Conservation (phyloP, 2,113 vertebrate species). For the Leptodactylus fuscus region DNA sequence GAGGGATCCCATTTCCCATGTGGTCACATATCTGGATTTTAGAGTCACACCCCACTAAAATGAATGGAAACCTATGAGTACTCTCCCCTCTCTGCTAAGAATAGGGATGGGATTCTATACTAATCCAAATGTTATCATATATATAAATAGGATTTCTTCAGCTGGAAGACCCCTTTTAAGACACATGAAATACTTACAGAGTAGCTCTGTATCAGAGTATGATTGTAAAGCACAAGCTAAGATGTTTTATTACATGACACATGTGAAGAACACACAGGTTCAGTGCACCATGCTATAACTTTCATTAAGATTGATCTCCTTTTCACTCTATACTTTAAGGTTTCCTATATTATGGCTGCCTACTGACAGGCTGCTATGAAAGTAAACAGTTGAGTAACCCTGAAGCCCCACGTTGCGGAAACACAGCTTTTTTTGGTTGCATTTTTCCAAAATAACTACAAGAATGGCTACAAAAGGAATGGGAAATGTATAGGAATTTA, state of each 20-base stretch:
- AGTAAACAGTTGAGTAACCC: too few relatives aligned
- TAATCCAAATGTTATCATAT: too few relatives aligned
- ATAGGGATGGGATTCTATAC: background rate
- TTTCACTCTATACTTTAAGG: constrained; percentile 7
- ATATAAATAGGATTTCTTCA: background rate
- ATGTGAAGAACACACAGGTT: background rate
- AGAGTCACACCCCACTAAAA: background rate
- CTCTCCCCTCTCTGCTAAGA: background rate
- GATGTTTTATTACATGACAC: too few relatives aligned
- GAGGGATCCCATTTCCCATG: background rate
- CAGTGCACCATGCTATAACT: background rate
- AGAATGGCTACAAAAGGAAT: too few relatives aligned
- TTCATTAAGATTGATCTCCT: background rate
- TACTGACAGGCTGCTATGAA: too few relatives aligned
- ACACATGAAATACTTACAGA: background rate
- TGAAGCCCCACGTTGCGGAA: too few relatives aligned
- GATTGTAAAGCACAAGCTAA: background rate
- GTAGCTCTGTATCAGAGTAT: background rate
- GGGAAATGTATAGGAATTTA: too few relatives aligned
- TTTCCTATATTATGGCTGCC: background rate
- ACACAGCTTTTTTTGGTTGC: too few relatives aligned
- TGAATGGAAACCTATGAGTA: background rate
- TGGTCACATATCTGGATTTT: background rate
- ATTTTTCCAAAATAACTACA: too few relatives aligned
- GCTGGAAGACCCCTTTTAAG: background rate